Conservation (phyloP, 2,888 invertebrate genomes). For the Melanotus villosus region DNA sequence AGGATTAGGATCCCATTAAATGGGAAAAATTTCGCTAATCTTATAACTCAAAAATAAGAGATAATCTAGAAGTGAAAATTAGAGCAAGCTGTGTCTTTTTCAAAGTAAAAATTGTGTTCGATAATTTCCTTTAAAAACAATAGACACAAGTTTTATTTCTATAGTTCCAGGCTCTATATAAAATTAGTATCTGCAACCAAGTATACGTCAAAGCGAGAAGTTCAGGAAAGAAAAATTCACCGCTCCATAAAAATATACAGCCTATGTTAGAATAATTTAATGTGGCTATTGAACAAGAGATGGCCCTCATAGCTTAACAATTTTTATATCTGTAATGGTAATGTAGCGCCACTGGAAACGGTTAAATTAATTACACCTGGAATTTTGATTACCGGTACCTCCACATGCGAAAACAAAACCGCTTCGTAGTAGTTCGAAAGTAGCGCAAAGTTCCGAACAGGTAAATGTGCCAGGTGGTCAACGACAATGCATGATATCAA, state of each 20-base stretch:
- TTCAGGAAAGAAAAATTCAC: neutral
- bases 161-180: too few species aligned
- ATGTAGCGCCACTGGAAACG: neutral
- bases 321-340: neutral
- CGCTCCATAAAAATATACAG: neutral
- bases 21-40: too few species aligned
- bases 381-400: neutral
- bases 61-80: too few species aligned
- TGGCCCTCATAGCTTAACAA: neutral
- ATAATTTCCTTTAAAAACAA: too few species aligned
- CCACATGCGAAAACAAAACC: neutral
- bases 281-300: neutral
- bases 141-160: too few species aligned
- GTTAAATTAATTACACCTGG: slow-evolving; percentile 4
- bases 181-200: neutral
- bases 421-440: neutral
- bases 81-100: too few species aligned
- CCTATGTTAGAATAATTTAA: neutral
- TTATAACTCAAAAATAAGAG: too few species aligned
- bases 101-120: too few species aligned
- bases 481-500: slow-evolving; percentile 56
- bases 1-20: too few species aligned
- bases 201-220: neutral
- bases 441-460: slow-evolving; percentile 17
- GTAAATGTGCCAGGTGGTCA: slow-evolving; percentile 59